A percentile compares a stretch with the other conserved stretches of the same genome.
Conservation (phyloP, 2,888 invertebrate species). For the Icerya purchasi region DNA sequence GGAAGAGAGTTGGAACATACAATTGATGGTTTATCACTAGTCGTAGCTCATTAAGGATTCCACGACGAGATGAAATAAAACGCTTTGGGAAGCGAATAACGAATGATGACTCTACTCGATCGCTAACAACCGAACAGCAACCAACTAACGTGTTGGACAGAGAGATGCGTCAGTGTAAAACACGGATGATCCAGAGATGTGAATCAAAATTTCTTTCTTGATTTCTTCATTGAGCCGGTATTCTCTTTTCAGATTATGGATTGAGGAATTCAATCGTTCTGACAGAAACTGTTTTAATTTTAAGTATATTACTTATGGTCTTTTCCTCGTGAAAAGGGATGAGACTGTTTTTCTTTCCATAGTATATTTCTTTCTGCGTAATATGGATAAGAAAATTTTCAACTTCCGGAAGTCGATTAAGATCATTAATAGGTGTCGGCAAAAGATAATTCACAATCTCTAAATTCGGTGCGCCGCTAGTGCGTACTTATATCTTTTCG, state of each 20-base stretch:
- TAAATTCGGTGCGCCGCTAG: no score
- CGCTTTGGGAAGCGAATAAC: background rate
- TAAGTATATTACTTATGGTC: no score
- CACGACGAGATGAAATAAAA: background rate
- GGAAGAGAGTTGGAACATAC: background rate
- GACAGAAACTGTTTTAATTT: no score
- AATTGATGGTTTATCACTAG: background rate
- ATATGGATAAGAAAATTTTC: no score
- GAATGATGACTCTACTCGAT: background rate
- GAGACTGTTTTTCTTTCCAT: no score
- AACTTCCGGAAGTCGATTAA: no score
- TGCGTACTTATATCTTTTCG: no score
- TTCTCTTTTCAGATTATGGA: background rate
- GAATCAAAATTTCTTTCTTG: background rate
- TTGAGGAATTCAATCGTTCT: background rate
- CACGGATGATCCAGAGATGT: background rate
- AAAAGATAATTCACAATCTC: no score
- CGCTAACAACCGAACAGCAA: background rate
- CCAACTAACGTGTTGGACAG: background rate
- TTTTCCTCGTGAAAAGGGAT: no score
- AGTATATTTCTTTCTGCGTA: no score
- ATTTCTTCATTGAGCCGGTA: background rate
- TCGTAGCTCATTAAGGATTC: background rate
- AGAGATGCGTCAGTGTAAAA: background rate
- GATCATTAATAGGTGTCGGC: no score